These are phyloP conservation scores for Bubo blakistoni DNA, from an alignment of 2,113 vertebrate species.

Conservation along the genomic window DNA sequence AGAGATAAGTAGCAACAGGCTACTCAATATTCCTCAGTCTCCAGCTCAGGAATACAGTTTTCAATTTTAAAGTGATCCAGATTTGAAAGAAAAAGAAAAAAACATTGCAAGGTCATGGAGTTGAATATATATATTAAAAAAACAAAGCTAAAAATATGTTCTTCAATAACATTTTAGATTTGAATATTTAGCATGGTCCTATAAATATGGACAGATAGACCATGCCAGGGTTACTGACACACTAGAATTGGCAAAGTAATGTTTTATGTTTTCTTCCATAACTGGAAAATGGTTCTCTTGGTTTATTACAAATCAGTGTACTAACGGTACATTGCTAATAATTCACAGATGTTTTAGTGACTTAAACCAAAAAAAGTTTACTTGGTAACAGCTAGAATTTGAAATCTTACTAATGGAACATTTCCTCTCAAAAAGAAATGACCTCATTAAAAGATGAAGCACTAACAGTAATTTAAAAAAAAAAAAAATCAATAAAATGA, in stretches of 20 bases:
- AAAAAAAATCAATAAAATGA: neutral
- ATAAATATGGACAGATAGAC: neutral
- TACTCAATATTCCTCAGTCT: neutral
- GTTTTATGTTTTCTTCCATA: neutral
- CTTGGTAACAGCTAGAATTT: neutral
- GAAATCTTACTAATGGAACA: neutral
- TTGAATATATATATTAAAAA: neutral
- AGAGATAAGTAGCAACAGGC: neutral
- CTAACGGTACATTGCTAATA: neutral
- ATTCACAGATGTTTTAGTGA: neutral
- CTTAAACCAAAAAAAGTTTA: neutral
- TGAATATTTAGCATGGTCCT: neutral
- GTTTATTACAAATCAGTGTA: neutral
- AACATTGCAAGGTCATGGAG: neutral
- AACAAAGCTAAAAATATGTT: neutral
- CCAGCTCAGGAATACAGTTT: neutral
- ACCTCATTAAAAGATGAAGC: neutral
- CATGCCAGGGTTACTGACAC: neutral
- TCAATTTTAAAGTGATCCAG: neutral
- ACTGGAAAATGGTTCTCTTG: neutral
- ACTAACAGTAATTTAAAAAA: neutral
- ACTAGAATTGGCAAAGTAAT: neutral
- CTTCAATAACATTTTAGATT: neutral
- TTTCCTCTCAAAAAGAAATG: neutral
- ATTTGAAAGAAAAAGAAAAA: neutral